These are phyloP conservation scores for Phyllopteryx taeniolatus DNA, from an alignment of 2,113 vertebrate genomes.

Conservation along the genomic window DNA sequence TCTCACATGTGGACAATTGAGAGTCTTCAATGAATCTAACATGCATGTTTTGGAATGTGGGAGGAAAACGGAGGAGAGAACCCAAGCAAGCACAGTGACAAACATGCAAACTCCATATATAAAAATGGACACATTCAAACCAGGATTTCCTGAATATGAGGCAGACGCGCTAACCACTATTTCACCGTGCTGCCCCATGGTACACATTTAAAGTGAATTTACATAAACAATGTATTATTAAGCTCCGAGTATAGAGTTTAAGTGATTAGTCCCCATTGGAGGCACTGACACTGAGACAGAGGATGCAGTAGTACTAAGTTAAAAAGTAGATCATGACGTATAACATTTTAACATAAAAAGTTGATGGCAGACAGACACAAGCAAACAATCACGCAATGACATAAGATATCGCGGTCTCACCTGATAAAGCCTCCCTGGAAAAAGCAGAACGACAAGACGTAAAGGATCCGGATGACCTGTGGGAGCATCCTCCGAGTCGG, in stretches of 20 bases:
- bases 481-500: constrained; percentile 76
- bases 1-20: not conserved
- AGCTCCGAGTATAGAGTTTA: not conserved
- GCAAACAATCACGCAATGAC: not conserved
- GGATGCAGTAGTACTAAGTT: not conserved
- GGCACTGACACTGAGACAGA: not conserved
- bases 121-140: not conserved
- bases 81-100: not conserved
- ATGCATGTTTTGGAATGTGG: not conserved
- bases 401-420: constrained; percentile 41
- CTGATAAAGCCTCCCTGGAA: constrained; percentile 77
- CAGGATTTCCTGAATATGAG: not conserved
- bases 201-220: not conserved
- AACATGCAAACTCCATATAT: not conserved
- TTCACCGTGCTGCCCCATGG: not conserved
- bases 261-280: not conserved
- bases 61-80: not conserved
- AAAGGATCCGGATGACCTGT: constrained; percentile 74
- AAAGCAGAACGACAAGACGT: constrained; percentile 73
- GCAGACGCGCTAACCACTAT: not conserved
- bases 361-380: constrained; percentile 9
- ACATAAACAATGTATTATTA: not conserved
- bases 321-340: not conserved
- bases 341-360: not conserved
- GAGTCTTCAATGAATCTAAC: not conserved